Percentiles rank a stretch among this genome's conserved stretches.
Evolutionary conservation across 2,797 vertebrate genomes (phyloP).

Genomic region (Acrossocheilus wenchowensis): DNA sequence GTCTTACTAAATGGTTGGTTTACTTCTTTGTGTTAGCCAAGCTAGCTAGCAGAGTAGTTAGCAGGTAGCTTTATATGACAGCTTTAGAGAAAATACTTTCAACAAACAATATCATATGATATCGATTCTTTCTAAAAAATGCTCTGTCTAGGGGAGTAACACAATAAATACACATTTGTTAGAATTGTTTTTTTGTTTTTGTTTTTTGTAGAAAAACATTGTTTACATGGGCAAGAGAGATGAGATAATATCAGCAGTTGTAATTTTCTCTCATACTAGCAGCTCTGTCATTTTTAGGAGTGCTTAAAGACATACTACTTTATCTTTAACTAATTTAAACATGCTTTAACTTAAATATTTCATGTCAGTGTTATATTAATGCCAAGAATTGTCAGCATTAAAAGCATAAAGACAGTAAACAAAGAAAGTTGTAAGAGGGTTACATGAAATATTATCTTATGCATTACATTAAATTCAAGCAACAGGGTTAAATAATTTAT

Average conservation of each 20-base stretch:
- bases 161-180: not conserved
- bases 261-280: not conserved
- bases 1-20: not conserved
- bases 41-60: constrained; percentile 27
- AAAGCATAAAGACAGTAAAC: not conserved
- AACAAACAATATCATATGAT: not conserved
- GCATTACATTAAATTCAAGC: not conserved
- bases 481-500: not conserved
- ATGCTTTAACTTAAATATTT: not conserved
- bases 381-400: not conserved
- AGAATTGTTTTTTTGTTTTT: too few relatives aligned
- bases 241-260: not conserved
- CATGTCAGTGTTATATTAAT: not conserved
- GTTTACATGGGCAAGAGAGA: not conserved
- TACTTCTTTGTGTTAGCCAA: constrained; percentile 24
- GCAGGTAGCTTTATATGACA: not conserved
- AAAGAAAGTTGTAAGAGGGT: not conserved
- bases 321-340: not conserved
- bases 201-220: not conserved
- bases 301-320: not conserved
- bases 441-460: not conserved
- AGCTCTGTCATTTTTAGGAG: not conserved
- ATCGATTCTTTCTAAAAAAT: not conserved
- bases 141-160: not conserved
- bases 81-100: not conserved